Base-by-base conservation (phyloP, 2,797 vertebrate species). In the Mus spretus region DNA sequence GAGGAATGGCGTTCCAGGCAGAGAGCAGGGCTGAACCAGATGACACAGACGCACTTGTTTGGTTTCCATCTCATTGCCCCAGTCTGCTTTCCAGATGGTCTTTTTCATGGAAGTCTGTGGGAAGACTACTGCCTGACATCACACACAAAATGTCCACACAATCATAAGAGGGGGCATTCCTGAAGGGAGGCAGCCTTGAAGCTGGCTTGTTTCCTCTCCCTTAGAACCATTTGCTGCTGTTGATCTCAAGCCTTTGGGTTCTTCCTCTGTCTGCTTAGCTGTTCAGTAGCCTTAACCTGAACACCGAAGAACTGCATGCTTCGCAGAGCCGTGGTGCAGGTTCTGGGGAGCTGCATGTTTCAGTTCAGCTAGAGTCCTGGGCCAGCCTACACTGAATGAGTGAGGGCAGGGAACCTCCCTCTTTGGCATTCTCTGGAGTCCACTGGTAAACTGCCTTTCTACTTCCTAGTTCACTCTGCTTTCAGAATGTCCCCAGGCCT, bases 81-180 rank as follows among this genome's bases (percentile, higher is more conserved):
- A n/a, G n/a, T n/a, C n/a, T n/a, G n/a, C n/a, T n/a, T n/a, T n/a
- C n/a, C n/a, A n/a, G n/a, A n/a, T n/a, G n/a, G n/a, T n/a, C n/a
- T n/a, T n/a, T n/a, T n/a, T n/a, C n/a, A n/a, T n/a, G n/a, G n/a
- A n/a, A n/a, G n/a, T n/a, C n/a, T n/a, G n/a, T n/a, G n/a, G n/a
- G n/a, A n/a, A n/a, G n/a, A n/a, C n/a, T n/a, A n/a, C n/a, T n/a
- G n/a, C n/a, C 90, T 98, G 97, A 98, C 97, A 97, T 98, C 98
- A 98, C 77, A 72, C 90, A 70, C 97, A 97, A 93, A 10, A 98
- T 97, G 97, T 98, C 97, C 55, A 97, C 95, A 97, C 96, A 97
- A 95, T 92, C 77, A 89, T 50, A 95, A 94, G 93, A 87, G 90
- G 92, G 93, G 63, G 90, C 1, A 8, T 89, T 91, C 96, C 81